Base-by-base conservation (phyloP, 37 sponge, comb jelly and placozoan genomes). In the Halisarca cf. caerulea region DNA sequence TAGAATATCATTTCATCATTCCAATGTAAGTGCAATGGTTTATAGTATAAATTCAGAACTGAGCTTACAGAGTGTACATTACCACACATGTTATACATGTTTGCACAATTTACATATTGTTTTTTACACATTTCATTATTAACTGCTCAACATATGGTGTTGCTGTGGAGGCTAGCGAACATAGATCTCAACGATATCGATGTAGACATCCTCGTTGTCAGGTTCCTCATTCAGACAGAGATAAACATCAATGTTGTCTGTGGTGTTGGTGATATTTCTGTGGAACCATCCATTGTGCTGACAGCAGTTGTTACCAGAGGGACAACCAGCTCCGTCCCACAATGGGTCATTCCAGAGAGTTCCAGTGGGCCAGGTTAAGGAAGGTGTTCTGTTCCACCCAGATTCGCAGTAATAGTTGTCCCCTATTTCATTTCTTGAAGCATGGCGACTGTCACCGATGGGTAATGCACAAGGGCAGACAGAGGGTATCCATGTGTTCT, bases 261-360 rank as follows among this genome's bases (percentile, higher is more conserved):
- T 30, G 7, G 64, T 62, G 7, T 62, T 28, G 30, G 18, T 15
- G n/a, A 62, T 62, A 62, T 28, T 23, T 62, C 64, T 62, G 15
- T 62, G 64, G 64, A 62, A 62, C 64, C 64, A 62, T 62, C 64
- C 64, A 28, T 62, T 30, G 64, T 62, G 25, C 25, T 62, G 30
- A 62, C 64, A 62, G 30, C 64, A 62, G 25, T 28, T 62, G 64
- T 62, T 62, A 62, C 64, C 64, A 62, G 64, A 7, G 7, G 64
- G 64, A 28, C 64, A 62, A 7, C 64, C 64, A 7, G 25, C 64
- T 20, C 64, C 64, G 15, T 62, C 64, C 64, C 64, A 62, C 6
- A 62, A n/a, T 62, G 64, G 64, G 15, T 62, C 64, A 62, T 62
- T 62, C 64, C 64, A 62, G 64, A 62, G 15, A 30, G 9, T 15